Conservation (phyloP, 2,888 invertebrate genomes). For the Meganola albula region DNA sequence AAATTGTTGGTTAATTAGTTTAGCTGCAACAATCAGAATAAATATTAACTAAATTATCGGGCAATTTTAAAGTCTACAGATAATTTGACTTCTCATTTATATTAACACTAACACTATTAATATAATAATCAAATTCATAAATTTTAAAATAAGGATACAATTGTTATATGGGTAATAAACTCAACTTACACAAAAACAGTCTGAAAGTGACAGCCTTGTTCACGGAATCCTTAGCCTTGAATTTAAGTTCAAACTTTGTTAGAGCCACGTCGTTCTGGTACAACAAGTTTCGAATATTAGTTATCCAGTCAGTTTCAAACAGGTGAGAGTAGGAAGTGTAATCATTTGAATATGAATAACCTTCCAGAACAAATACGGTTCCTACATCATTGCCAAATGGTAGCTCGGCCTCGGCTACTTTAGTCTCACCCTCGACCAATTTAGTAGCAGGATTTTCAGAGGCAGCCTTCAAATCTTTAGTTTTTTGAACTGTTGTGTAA, state of each 20-base stretch:
- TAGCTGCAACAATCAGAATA: slow-evolving; percentile 38
- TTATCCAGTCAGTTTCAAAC: slow-evolving; percentile 31
- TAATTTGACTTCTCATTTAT: too few relatives aligned
- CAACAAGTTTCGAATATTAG: slow-evolving; percentile 35
- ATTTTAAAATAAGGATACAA: too few relatives aligned
- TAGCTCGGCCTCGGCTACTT: slow-evolving; percentile 37
- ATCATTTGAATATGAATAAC: slow-evolving; percentile 68
- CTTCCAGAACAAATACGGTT: slow-evolving; percentile 68
- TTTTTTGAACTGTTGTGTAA: slow-evolving; percentile 77
- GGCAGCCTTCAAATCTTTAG: slow-evolving; percentile 69
- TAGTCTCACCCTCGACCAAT: slow-evolving; percentile 46
- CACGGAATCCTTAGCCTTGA: slow-evolving; percentile 56
- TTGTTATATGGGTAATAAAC: too few relatives aligned
- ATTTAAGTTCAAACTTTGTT: slow-evolving; percentile 68
- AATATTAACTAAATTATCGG: too few relatives aligned
- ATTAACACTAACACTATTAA: too few relatives aligned
- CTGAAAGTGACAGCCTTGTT: slow-evolving; percentile 57
- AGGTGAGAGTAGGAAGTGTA: slow-evolving; percentile 52
- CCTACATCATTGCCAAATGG: slow-evolving; percentile 72
- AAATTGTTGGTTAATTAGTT: slow-evolving; percentile 46
- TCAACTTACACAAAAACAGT: slow-evolving; percentile 51
- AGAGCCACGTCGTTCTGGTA: slow-evolving; percentile 60
- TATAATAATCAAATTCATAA: too few relatives aligned
- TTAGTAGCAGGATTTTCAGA: slow-evolving; percentile 62
- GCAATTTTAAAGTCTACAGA: too few relatives aligned